Conservation (phyloP, 2,113 vertebrate genomes). For the Edolisoma coerulescens region DNA sequence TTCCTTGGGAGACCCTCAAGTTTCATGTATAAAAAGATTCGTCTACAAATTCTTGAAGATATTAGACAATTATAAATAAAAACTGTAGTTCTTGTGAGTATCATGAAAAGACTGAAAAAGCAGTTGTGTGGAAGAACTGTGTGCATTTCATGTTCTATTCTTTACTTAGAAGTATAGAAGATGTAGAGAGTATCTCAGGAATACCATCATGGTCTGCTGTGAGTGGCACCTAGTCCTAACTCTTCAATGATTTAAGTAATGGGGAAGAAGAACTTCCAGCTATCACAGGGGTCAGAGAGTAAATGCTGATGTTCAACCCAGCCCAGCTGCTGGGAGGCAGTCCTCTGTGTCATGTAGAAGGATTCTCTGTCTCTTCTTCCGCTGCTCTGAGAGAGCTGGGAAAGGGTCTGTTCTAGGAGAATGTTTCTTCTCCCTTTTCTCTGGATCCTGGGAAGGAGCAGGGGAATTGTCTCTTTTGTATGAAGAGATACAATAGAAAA, state of each 20-base stretch:
- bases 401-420: not conserved
- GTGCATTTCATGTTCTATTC: not conserved
- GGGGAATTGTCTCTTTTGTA: not conserved
- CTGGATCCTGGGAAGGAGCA: not conserved
- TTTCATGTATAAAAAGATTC: not conserved
- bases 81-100: not conserved
- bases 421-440: not conserved
- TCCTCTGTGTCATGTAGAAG: not conserved
- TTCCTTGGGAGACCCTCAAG: not conserved
- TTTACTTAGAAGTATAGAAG: not conserved
- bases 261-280: not conserved
- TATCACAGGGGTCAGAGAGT: not conserved
- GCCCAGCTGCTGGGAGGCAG: not conserved
- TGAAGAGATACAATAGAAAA: not conserved
- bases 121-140: not conserved
- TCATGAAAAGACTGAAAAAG: not conserved
- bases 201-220: not conserved
- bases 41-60: not conserved
- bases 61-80: not conserved
- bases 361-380: not conserved
- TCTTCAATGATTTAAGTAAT: not conserved
- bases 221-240: not conserved
- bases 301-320: not conserved
- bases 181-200: not conserved
- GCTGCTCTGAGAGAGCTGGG: not conserved